These are phyloP conservation scores for Engystomops pustulosus DNA, from an alignment of 2,113 vertebrate species.

Conservation along the genomic window DNA sequence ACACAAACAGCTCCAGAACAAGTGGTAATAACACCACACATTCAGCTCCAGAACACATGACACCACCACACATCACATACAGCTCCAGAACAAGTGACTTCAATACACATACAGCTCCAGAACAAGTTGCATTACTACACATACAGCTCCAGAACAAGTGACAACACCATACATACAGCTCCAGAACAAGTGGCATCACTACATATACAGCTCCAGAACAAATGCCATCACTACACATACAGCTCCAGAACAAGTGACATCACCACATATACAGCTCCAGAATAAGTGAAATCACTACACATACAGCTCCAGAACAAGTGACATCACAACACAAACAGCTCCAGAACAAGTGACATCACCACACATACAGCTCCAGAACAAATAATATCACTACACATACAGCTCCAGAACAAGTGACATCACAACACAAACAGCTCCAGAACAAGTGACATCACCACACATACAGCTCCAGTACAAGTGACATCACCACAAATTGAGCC, in stretches of 20 bases:
- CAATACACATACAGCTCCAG: background rate
- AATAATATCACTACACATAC: too few species aligned
- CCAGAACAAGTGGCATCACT: background rate
- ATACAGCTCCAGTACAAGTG: background rate
- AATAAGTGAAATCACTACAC: too few species aligned
- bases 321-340: too few species aligned
- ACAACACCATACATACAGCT: background rate
- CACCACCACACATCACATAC: background rate
- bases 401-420: too few species aligned
- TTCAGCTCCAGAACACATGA: background rate
- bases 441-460: background rate
- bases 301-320: too few species aligned
- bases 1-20: background rate
- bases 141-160: background rate
- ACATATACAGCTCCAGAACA: background rate
- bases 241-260: background rate
- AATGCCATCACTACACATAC: background rate
- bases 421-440: too few species aligned
- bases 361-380: too few species aligned
- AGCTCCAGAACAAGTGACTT: background rate
- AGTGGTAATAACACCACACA: background rate
- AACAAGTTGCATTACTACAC: background rate
- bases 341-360: too few species aligned
- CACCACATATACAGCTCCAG: too few species aligned
- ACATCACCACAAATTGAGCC: background rate